phyloP scores from a whole-genome alignment of 53 echinoderm and acorn worm genomes.

The Paelopatides confundens region DNA sequence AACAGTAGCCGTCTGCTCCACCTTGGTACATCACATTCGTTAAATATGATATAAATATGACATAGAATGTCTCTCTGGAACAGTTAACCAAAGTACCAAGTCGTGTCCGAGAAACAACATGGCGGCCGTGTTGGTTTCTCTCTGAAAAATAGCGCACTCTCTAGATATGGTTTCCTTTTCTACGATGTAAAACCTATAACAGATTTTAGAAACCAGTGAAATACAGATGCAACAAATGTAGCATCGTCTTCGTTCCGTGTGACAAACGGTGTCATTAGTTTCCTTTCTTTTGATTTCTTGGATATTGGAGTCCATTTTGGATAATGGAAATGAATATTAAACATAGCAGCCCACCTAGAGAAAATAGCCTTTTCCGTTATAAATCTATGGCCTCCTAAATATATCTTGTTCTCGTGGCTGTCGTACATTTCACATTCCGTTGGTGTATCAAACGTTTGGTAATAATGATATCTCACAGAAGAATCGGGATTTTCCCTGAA shows the following conservation, averaged over 20 bases:
- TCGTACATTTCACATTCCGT: slow-evolving; percentile 91
- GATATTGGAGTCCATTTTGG: slow-evolving; percentile 74
- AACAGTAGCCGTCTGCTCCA: too few relatives aligned
- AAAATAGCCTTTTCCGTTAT: slow-evolving; percentile 97
- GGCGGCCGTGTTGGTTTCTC: background rate
- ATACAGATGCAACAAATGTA: background rate
- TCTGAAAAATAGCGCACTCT: too few relatives aligned
- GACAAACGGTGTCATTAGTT: slow-evolving; percentile 88
- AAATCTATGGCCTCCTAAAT: slow-evolving; percentile 85
- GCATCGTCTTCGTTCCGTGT: slow-evolving; percentile 56
- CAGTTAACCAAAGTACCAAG: too few relatives aligned
- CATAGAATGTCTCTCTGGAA: too few relatives aligned
- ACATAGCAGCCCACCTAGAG: slow-evolving; percentile 85
- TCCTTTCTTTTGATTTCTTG: slow-evolving; percentile 13
- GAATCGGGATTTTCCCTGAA: slow-evolving; percentile 74
- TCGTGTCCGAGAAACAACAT: too few relatives aligned
- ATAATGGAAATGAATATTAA: slow-evolving; percentile 90
- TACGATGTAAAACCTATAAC: slow-evolving; percentile 41
- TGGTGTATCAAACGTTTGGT: slow-evolving; percentile 79
- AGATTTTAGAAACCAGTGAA: slow-evolving; percentile 39
- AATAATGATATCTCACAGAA: slow-evolving; percentile 89
- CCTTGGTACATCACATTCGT: too few relatives aligned
- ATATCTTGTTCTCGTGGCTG: slow-evolving; percentile 79
- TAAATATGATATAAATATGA: too few relatives aligned
- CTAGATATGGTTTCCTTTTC: background rate